Conservation (phyloP, 2,888 invertebrate species). For the Lithosia quadra region DNA sequence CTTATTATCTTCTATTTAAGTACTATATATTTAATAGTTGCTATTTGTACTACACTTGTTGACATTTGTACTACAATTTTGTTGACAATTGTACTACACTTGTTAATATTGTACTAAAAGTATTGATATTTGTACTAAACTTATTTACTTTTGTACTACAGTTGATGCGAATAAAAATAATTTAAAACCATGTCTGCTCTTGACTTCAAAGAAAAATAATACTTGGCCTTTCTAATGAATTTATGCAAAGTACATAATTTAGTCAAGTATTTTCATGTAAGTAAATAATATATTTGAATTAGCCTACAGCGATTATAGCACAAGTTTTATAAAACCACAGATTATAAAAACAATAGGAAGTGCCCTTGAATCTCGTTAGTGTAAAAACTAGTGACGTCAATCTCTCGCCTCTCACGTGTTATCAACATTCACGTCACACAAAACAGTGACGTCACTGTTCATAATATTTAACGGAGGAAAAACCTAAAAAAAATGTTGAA, state of each 20-base stretch:
- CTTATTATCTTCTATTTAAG: too few species aligned
- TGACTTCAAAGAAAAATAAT: too few species aligned
- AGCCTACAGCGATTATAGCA: neutral
- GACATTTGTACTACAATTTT: neutral
- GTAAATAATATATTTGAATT: constrained; percentile 1
- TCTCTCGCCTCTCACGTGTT: too few species aligned
- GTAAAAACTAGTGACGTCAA: neutral
- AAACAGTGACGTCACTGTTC: neutral
- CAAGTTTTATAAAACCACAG: neutral
- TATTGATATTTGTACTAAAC: too few species aligned
- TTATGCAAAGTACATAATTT: constrained; percentile 32
- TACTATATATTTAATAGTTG: neutral
- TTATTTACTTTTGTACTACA: too few species aligned
- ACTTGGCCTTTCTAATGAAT: constrained; percentile 29
- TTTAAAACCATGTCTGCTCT: too few species aligned
- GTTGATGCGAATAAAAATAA: too few species aligned
- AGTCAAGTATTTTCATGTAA: constrained; percentile 2
- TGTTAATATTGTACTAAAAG: too few species aligned
- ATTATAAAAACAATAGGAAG: neutral
- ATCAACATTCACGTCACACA: neutral
- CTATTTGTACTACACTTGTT: too few species aligned
- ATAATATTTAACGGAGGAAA: too few species aligned
- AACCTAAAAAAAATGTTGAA: neutral
- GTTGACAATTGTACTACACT: neutral
- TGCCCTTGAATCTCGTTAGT: neutral